Evolutionary conservation across 2,888 invertebrate species (phyloP).

Genomic region (Drosophila greeni): DNA sequence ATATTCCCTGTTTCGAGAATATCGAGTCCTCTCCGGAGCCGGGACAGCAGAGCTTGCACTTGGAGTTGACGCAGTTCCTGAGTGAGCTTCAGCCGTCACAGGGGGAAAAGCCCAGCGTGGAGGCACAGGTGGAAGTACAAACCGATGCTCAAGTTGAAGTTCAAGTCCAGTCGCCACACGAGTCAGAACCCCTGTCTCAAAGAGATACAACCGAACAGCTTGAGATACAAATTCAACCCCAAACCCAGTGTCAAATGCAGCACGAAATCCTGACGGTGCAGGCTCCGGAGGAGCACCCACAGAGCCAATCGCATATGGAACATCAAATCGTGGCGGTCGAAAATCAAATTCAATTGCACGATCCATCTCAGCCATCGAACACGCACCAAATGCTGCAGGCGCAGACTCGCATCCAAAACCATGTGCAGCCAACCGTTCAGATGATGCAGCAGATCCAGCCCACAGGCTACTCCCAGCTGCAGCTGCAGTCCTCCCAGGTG

Average conservation of each 20-base stretch:
- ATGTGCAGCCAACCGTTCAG: conserved; percentile 6
- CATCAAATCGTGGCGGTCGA: conserved; percentile 10
- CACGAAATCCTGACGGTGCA: conserved; percentile 9
- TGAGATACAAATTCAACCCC: conserved; percentile 11
- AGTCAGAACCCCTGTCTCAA: not conserved
- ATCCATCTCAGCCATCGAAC: not conserved
- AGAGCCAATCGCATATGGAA: conserved; percentile 4
- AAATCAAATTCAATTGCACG: conserved; percentile 12
- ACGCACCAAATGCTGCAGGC: conserved; percentile 2
- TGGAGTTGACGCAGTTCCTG: conserved; percentile 64
- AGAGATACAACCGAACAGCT: not conserved
- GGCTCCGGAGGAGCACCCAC: conserved; percentile 11
- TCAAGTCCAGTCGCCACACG: not conserved
- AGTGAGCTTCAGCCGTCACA: conserved; percentile 59
- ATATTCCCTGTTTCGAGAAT: conserved; percentile 76
- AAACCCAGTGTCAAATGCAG: conserved; percentile 13
- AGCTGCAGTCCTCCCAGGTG: conserved; percentile 3
- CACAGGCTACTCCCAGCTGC: not conserved
- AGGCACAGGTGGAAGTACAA: not conserved
- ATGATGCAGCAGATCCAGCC: conserved; percentile 19
- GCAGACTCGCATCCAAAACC: conserved; percentile 7
- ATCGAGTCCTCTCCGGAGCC: conserved; percentile 56
- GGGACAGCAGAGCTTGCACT: conserved; percentile 53
- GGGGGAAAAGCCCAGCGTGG: not conserved
- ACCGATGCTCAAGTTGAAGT: not conserved